phyloP scores from a whole-genome alignment of 2,113 vertebrate genomes.

The Pipra filicauda region DNA sequence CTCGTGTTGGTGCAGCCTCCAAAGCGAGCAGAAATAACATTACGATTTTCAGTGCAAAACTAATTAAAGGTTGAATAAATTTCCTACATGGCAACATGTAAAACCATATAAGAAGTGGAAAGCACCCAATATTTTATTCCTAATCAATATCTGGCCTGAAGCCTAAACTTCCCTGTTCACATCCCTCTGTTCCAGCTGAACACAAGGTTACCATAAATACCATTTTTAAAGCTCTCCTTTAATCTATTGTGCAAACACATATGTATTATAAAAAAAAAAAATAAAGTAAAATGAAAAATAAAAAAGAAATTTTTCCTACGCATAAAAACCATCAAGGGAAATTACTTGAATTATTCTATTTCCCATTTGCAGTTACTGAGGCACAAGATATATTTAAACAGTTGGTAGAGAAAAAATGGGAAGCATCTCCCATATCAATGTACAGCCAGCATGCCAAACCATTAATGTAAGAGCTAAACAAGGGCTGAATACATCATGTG shows the following conservation, averaged over 20 bases:
- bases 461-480: conserved; percentile 66
- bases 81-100: neutral
- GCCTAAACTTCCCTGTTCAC: neutral
- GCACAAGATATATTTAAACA: conserved; percentile 69
- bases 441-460: conserved; percentile 61
- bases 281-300: neutral
- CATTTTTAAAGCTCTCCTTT: neutral
- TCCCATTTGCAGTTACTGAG: conserved; percentile 58
- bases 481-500: conserved; percentile 61
- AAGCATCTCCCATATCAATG: conserved; percentile 63
- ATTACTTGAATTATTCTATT: conserved; percentile 54
- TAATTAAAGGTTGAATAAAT: conserved; percentile 16
- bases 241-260: neutral
- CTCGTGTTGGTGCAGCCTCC: neutral
- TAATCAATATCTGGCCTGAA: neutral
- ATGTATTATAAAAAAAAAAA: neutral
- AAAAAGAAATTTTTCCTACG: neutral
- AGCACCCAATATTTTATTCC: neutral
- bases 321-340: conserved; percentile 31
- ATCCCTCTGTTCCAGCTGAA: neutral
- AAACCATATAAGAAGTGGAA: neutral
- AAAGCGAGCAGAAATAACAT: neutral
- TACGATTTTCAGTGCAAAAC: neutral
- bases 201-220: neutral
- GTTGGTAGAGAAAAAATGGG: conserved; percentile 68